phyloP scores from a whole-genome alignment of 1,140 invertebrate species.

The Drosophila hydei region DNA sequence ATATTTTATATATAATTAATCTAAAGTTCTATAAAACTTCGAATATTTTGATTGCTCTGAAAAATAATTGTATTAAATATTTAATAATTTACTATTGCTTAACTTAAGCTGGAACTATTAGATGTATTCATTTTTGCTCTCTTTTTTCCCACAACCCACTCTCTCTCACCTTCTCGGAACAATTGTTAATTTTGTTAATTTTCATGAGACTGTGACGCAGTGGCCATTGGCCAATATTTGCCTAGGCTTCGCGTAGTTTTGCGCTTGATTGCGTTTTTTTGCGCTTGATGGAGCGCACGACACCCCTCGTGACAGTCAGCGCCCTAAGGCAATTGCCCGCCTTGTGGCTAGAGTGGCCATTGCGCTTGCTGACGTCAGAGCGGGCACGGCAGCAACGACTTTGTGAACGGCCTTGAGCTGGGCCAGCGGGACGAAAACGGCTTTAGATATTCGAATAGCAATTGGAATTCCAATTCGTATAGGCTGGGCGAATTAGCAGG shows the following conservation, averaged over 20 bases:
- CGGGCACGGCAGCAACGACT: conserved; percentile 31
- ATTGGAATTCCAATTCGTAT: conserved; percentile 5
- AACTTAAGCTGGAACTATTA: no score
- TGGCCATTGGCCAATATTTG: conserved; percentile 39
- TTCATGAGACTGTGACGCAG: conserved; percentile 37
- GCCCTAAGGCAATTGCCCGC: background rate
- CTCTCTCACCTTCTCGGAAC: background rate
- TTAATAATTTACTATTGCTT: no score
- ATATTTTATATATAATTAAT: no score
- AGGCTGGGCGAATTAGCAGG: conserved; percentile 59
- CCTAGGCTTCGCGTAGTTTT: conserved; percentile 43
- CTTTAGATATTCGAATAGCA: conserved; percentile 30
- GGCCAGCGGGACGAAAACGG: conserved; percentile 7
- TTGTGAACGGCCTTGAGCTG: conserved; percentile 52
- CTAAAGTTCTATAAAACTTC: no score
- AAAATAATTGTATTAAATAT: no score
- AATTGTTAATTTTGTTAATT: conserved; percentile 48
- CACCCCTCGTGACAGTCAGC: background rate
- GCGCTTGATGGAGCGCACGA: conserved; percentile 29
- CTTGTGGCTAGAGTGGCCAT: background rate
- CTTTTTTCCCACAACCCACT: background rate
- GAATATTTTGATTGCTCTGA: no score
- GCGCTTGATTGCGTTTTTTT: conserved; percentile 46
- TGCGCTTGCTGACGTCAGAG: conserved; percentile 56
- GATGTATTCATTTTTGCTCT: no score